These are phyloP conservation scores for Arctopsyche grandis DNA, from an alignment of 1,140 invertebrate genomes.

Conservation along the genomic window DNA sequence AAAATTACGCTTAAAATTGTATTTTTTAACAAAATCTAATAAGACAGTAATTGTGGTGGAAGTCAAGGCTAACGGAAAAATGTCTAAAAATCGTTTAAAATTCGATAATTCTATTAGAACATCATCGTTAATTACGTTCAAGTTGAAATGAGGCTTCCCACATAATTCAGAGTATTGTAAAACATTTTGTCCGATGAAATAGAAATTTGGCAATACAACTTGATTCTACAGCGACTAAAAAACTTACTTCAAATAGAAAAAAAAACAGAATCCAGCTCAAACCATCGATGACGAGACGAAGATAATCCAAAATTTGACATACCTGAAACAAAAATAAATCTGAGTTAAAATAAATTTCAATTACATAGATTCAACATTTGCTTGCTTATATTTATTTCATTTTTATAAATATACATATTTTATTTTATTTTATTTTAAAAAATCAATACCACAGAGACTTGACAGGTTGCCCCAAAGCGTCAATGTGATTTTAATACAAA, in stretches of 20 bases:
- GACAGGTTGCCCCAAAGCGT: no score
- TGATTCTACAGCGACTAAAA: background rate
- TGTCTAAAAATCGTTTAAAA: background rate
- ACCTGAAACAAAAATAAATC: background rate
- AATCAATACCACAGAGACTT: no score
- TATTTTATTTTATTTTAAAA: no score
- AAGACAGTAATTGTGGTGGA: background rate
- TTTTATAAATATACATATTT: no score
- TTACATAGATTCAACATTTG: no score
- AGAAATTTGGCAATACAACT: background rate
- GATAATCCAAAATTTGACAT: background rate
- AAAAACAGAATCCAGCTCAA: no score
- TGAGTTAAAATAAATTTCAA: background rate
- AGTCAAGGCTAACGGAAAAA: background rate
- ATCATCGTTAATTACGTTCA: background rate
- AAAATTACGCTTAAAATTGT: no score
- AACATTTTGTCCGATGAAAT: background rate
- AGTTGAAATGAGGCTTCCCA: conserved; percentile 9
- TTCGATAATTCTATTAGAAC: conserved; percentile 17
- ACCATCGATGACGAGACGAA: no score
- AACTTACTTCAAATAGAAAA: background rate
- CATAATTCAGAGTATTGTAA: background rate
- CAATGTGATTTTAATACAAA: no score
- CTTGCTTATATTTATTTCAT: no score
- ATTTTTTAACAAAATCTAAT: background rate